phyloP scores from a whole-genome alignment of 2,113 vertebrate genomes.

The Apus apus region DNA sequence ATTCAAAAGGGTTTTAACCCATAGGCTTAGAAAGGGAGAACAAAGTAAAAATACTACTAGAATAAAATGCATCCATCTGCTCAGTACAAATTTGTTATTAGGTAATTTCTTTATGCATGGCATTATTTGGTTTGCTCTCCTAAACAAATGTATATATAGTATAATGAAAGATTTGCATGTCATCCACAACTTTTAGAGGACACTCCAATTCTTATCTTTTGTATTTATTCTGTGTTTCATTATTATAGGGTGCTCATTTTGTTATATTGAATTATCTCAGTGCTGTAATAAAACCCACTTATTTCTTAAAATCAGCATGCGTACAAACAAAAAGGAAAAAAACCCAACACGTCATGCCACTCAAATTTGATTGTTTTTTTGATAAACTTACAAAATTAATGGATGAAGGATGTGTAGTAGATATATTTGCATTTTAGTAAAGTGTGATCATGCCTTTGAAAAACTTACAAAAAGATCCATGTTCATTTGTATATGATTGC shows the following conservation, averaged over 20 bases:
- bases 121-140: neutral
- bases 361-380: conserved; percentile 60
- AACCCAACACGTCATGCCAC: neutral
- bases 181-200: neutral
- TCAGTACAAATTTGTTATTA: neutral
- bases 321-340: conserved; percentile 41
- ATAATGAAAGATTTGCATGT: conserved; percentile 21
- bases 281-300: conserved; percentile 39
- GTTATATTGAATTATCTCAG: neutral
- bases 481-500: neutral
- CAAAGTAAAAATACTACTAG: neutral
- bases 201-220: neutral
- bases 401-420: neutral
- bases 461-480: neutral
- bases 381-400: conserved; percentile 51
- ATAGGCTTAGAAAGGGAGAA: neutral
- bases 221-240: conserved; percentile 6
- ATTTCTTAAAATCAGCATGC: conserved; percentile 24
- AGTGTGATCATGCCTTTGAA: conserved; percentile 4
- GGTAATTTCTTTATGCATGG: neutral
- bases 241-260: conserved; percentile 10
- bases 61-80: neutral
- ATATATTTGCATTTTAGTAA: conserved; percentile 41
- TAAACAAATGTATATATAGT: neutral
- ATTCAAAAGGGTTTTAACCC: neutral